These are phyloP conservation scores for Sander lucioperca DNA, from an alignment of 2,113 vertebrate species.

Conservation along the genomic window DNA sequence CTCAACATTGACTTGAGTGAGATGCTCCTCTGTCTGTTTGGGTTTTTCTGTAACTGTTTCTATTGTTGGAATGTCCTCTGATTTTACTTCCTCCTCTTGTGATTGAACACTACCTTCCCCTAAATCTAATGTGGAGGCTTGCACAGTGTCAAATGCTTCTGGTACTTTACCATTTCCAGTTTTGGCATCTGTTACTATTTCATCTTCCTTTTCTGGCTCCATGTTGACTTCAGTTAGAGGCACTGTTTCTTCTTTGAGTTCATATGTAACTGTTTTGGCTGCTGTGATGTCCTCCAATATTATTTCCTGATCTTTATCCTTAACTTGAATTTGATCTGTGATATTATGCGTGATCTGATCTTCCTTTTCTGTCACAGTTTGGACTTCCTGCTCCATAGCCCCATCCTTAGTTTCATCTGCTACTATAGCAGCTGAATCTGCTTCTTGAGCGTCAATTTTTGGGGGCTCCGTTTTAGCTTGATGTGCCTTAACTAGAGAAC, in stretches of 20 bases:
- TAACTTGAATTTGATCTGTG: constrained; percentile 33
- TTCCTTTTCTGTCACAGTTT: constrained; percentile 27
- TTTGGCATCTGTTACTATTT: neutral
- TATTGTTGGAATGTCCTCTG: constrained; percentile 22
- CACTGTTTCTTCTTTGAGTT: constrained; percentile 6
- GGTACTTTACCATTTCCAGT: neutral
- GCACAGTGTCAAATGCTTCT: constrained; percentile 16
- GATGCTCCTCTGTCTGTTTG: neutral
- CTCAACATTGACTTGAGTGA: constrained; percentile 30
- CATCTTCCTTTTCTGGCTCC: constrained; percentile 21
- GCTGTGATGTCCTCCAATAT: neutral
- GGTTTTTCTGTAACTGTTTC: constrained; percentile 42
- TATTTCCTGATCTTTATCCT: constrained; percentile 34
- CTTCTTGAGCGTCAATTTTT: constrained; percentile 22
- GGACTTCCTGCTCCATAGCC: neutral
- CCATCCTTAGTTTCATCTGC: constrained; percentile 14
- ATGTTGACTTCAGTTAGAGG: neutral
- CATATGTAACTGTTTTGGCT: neutral
- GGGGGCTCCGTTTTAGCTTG: constrained; percentile 25
- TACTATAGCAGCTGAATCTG: constrained; percentile 6
- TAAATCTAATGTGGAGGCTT: constrained; percentile 25
- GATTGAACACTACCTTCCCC: constrained; percentile 14
- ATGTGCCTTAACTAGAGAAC: neutral
- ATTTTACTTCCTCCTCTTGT: constrained; percentile 22
- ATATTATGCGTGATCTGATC: constrained; percentile 9